A percentile compares a stretch with the other conserved stretches of the same genome.
These are phyloP conservation scores for Sebastes steindachneri DNA, from an alignment of 2,797 vertebrate genomes.

Conservation along the genomic window DNA sequence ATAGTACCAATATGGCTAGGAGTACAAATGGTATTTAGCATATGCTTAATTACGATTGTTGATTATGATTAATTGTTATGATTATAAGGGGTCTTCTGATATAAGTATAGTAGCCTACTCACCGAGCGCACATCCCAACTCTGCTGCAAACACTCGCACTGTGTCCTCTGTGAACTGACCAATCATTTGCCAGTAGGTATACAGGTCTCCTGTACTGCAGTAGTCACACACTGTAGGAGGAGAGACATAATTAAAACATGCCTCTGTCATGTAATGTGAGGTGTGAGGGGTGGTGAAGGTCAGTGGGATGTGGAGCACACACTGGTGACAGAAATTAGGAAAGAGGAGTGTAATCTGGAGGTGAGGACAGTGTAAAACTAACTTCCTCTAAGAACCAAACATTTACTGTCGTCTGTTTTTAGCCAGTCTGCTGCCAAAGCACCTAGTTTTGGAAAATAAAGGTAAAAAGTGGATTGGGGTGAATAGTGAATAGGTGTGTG, in stretches of 20 bases:
- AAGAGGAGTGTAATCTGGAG: slow-evolving; percentile 4
- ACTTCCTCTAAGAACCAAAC: not conserved
- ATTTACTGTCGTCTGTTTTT: not conserved
- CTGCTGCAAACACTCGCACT: slow-evolving; percentile 88
- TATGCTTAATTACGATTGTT: too few species aligned
- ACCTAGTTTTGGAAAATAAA: not conserved
- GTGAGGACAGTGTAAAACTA: slow-evolving; percentile 9
- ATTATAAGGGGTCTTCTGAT: too few species aligned
- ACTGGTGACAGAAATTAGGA: slow-evolving; percentile 25
- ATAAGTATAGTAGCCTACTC: slow-evolving; percentile 57
- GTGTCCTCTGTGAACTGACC: slow-evolving; percentile 85
- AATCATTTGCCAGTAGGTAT: slow-evolving; percentile 88
- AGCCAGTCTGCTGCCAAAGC: not conserved
- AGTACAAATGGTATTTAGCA: too few species aligned
- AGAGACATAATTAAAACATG: slow-evolving; percentile 29
- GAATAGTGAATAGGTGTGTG: not conserved
- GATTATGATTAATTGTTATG: too few species aligned
- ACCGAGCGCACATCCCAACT: slow-evolving; percentile 91
- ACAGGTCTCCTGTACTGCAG: slow-evolving; percentile 90
- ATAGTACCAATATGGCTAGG: too few species aligned
- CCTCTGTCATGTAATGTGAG: not conserved
- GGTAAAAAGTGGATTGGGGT: not conserved
- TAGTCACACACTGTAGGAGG: slow-evolving; percentile 88
- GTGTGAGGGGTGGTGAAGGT: not conserved
- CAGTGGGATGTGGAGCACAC: slow-evolving; percentile 25